phyloP scores from a whole-genome alignment of 2,888 invertebrate genomes.

The Spisula subtruncata region DNA sequence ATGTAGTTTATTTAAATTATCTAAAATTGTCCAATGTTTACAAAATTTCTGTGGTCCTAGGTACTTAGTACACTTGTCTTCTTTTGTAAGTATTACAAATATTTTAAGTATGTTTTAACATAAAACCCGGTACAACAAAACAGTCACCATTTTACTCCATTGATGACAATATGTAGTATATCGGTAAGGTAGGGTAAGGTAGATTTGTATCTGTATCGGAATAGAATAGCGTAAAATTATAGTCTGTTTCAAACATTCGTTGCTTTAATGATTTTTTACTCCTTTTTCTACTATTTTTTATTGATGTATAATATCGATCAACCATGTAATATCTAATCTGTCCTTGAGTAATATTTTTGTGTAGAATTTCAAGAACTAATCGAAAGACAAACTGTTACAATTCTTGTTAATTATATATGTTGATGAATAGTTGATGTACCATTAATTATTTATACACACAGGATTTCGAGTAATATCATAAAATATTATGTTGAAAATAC shows the following conservation, averaged over 20 bases:
- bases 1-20: not conserved
- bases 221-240: slow-evolving; percentile 36
- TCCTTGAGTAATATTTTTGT: too few relatives aligned
- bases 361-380: too few relatives aligned
- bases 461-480: too few relatives aligned
- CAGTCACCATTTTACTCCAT: slow-evolving; percentile 17
- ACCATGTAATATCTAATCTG: too few relatives aligned
- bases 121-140: slow-evolving; percentile 36
- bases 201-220: slow-evolving; percentile 28
- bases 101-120: slow-evolving; percentile 40
- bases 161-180: slow-evolving; percentile 24
- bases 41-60: not conserved
- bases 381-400: too few relatives aligned
- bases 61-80: not conserved
- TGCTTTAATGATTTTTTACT: not conserved
- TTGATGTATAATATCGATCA: too few relatives aligned
- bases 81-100: slow-evolving; percentile 35
- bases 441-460: too few relatives aligned
- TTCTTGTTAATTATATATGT: too few relatives aligned
- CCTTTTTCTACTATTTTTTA: too few relatives aligned
- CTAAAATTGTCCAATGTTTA: not conserved
- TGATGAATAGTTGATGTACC: too few relatives aligned
- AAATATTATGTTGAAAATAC: too few relatives aligned
- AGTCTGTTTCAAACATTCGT: slow-evolving; percentile 49
- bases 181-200: slow-evolving; percentile 23